Percentiles rank a stretch among this genome's conserved stretches.
Conservation (phyloP, 2,888 invertebrate species). For the Tanypteryx hageni region DNA sequence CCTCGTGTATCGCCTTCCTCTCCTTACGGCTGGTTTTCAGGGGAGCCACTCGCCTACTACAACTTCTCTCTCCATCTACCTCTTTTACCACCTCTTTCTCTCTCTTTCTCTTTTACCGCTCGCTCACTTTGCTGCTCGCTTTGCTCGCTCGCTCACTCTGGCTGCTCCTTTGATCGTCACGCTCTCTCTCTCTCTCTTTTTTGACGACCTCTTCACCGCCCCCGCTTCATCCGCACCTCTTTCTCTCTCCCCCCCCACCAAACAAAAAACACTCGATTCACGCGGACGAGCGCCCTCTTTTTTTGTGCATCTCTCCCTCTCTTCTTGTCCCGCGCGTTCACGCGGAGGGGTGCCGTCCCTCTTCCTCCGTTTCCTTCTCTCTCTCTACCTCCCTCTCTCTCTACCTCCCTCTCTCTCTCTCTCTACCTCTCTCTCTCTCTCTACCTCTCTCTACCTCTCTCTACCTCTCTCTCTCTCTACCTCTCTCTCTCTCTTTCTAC, state of each 20-base stretch:
- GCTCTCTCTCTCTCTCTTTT: slow-evolving; percentile 13
- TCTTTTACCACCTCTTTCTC: not conserved
- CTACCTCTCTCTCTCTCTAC: slow-evolving; percentile 66
- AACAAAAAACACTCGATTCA: not conserved
- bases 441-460: slow-evolving; percentile 50
- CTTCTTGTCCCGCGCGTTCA: not conserved
- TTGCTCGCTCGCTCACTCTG: slow-evolving; percentile 43
- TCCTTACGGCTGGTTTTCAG: too few species aligned
- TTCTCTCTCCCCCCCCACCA: not conserved
- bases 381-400: not conserved
- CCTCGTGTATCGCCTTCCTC: slow-evolving; percentile 13
- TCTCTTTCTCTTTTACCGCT: not conserved
- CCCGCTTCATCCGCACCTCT: not conserved
- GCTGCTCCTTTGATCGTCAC: slow-evolving; percentile 65
- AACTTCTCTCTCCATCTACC: not conserved
- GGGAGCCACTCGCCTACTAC: not conserved
- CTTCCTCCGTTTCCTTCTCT: slow-evolving; percentile 43
- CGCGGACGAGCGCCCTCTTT: not conserved
- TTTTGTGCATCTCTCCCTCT: not conserved
- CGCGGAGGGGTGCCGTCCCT: slow-evolving; percentile 28
- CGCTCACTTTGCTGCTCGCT: slow-evolving; percentile 30
- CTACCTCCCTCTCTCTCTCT: not conserved
- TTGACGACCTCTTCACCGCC: too few species aligned
- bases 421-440: slow-evolving; percentile 33
- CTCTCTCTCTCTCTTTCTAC: slow-evolving; percentile 65